phyloP scores from a whole-genome alignment of 23 tunicate species.

The Halocynthia aurantium region DNA sequence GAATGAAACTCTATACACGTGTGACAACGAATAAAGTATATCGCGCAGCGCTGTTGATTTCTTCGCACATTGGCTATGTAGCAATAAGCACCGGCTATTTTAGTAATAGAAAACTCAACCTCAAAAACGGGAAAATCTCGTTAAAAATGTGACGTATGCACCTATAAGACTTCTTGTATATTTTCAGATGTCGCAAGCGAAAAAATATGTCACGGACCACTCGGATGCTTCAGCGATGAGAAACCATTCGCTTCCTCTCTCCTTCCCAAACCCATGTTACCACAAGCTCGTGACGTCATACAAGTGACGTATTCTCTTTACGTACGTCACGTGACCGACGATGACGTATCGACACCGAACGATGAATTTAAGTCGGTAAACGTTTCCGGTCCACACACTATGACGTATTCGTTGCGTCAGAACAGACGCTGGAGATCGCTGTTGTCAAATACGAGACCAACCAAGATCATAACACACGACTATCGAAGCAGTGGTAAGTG shows the following conservation, averaged over 20 bases:
- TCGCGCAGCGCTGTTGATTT: too few species aligned
- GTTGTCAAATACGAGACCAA: conserved; percentile 5
- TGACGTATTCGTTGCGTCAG: background rate
- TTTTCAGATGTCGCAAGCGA: background rate
- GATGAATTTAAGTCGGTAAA: background rate
- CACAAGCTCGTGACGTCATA: conserved; percentile 22
- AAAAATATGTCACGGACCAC: conserved; percentile 13
- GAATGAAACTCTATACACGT: too few species aligned
- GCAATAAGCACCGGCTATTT: too few species aligned
- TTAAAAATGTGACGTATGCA: too few species aligned
- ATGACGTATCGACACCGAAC: conserved; percentile 1
- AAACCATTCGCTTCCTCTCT: conserved; percentile 6
- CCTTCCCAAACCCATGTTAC: background rate
- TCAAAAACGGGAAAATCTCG: too few species aligned
- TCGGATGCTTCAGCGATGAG: conserved; percentile 26
- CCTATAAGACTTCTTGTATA: too few species aligned
- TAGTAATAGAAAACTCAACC: too few species aligned
- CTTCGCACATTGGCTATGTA: too few species aligned
- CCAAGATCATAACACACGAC: conserved; percentile 20
- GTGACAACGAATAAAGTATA: too few species aligned
- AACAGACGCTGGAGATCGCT: conserved; percentile 1
- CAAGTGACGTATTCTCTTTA: conserved; percentile 24
- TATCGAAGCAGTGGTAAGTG: conserved; percentile 13
- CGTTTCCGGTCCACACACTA: conserved; percentile 9
- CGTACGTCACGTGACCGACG: conserved; percentile 10